These are phyloP conservation scores for Tridacna gigas DNA, from an alignment of 2,888 invertebrate genomes.

Conservation along the genomic window DNA sequence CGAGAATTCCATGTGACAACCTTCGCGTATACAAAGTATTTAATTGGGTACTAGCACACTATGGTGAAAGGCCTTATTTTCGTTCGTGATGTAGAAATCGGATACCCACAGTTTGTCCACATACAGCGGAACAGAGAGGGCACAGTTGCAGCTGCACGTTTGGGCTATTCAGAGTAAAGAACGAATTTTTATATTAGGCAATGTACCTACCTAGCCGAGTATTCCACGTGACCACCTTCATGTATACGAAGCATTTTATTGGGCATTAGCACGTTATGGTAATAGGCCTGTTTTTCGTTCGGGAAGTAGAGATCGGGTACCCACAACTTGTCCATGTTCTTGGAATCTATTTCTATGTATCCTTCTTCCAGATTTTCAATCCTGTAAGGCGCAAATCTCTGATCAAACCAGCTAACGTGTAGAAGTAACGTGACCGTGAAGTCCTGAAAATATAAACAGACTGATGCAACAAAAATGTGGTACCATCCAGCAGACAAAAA, in stretches of 20 bases:
- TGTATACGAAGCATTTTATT: slow-evolving; percentile 98
- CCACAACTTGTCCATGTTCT: slow-evolving; percentile 93
- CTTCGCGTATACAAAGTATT: no score
- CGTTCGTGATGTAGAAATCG: no score
- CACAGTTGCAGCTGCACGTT: no score
- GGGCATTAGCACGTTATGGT: slow-evolving; percentile 98
- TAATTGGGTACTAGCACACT: no score
- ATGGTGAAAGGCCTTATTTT: no score
- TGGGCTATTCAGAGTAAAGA: no score
- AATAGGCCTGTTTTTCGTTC: slow-evolving; percentile 98
- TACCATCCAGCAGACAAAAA: not conserved
- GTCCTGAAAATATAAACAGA: slow-evolving; percentile 67
- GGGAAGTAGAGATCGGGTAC: slow-evolving; percentile 99
- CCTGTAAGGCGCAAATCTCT: slow-evolving; percentile 46
- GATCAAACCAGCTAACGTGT: slow-evolving; percentile 76
- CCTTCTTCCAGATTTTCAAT: slow-evolving; percentile 56
- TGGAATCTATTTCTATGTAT: slow-evolving; percentile 91
- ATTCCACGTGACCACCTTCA: slow-evolving; percentile 96
- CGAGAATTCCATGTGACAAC: no score
- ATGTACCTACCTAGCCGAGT: slow-evolving; percentile 92
- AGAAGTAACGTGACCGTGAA: slow-evolving; percentile 77
- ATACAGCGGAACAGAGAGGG: no score
- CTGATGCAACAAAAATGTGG: not conserved
- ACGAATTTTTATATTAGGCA: no score
- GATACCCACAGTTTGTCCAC: no score